Percentiles rank a stretch among this genome's conserved stretches.
Conservation (phyloP, 2,113 vertebrate species). For the Brachionichthys hirsutus region DNA sequence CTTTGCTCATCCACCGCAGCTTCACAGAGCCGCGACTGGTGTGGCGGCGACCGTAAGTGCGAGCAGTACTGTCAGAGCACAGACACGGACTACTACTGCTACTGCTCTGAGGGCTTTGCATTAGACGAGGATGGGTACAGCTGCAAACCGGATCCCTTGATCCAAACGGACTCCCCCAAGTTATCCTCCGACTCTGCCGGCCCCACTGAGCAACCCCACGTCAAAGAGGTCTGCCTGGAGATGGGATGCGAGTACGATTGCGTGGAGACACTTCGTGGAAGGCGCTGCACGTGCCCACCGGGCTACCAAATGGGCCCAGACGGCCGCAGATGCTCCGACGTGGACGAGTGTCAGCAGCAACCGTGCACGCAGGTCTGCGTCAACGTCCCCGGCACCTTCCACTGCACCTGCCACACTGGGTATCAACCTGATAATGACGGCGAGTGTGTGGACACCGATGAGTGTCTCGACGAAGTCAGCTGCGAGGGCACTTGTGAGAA, state of each 20-base stretch:
- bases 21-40: conserved; percentile 61
- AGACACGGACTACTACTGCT: conserved; percentile 75
- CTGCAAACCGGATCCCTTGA: conserved; percentile 64
- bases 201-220: conserved; percentile 41
- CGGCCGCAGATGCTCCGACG: conserved; percentile 73
- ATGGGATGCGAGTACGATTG: conserved; percentile 78
- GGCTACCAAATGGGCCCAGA: conserved; percentile 77
- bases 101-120: conserved; percentile 73
- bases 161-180: conserved; percentile 50
- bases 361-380: conserved; percentile 79
- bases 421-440: conserved; percentile 74
- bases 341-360: conserved; percentile 75
- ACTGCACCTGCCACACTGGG: conserved; percentile 83
- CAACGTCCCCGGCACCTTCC: conserved; percentile 72
- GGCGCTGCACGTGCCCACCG: conserved; percentile 75
- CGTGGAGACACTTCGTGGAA: conserved; percentile 54
- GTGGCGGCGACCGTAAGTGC: conserved; percentile 78
- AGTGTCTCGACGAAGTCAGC: conserved; percentile 76
- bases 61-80: conserved; percentile 78
- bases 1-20: conserved; percentile 62
- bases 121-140: conserved; percentile 73
- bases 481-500: conserved; percentile 84
- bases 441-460: conserved; percentile 81
- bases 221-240: conserved; percentile 47
- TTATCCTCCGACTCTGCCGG: conserved; percentile 44